Base-by-base conservation (phyloP, 2,797 vertebrate species). In the Nannoperca obscura region DNA sequence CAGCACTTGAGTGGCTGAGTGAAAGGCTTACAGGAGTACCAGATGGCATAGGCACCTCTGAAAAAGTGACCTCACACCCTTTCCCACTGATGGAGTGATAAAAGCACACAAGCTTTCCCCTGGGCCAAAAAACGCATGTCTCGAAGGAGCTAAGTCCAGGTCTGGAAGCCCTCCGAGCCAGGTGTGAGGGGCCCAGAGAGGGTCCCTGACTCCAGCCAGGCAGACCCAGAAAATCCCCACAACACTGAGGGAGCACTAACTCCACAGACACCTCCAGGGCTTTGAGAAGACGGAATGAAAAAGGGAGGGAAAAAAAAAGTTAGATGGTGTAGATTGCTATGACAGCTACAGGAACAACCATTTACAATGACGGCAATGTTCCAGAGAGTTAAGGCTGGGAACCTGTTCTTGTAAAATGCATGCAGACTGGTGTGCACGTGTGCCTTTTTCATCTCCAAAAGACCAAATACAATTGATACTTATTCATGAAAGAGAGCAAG, bases 181-280 rank as follows among this genome's bases (percentile, higher is more conserved):
- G 91, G 93, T 92, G 92, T 89, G 88, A 90, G 91, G 84, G 89
- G 90, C 85, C 87, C 73, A 20, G 24, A 62, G 60, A 64, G 75
- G 85, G 88, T 47, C 69, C 69, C 68, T 65, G 57, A 67, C 71
- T 71, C 62, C 55, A 76, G 65, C 69, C 76, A 80, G 57, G 66
- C 74, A 78, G 62, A 76, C 62, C 70, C 64, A 69, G 47, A 90
- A 82, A 79, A 80, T 83, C 87, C 82, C 76, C 85, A 86, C 89
- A 89, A 75, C 80, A 82, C 70, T 77, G 78, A 79, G 58, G 85
- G 76, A 90, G 87, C 81, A 79, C 77, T 89, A 91, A 93, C 86
- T 80, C 85, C 82, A 79, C 91, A 92, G 87, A 91, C 83, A 91
- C 88, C 84, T 81, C 78, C 49, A 61, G 89, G 90, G 87, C 78